Evolutionary conservation across 1,140 invertebrate species (phyloP).

Genomic region (Penaeus indicus): DNA sequence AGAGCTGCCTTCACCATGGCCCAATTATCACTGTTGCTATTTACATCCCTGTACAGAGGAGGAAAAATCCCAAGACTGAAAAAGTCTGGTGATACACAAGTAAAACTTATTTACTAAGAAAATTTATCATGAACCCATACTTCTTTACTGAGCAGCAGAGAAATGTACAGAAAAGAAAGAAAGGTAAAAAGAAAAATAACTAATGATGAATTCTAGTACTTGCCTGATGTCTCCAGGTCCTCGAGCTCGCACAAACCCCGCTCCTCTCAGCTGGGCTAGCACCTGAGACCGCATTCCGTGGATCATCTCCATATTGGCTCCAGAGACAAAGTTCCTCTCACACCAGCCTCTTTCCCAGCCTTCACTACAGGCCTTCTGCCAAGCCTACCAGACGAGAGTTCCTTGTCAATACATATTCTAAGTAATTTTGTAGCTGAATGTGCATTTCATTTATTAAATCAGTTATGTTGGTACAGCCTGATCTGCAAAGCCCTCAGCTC

Average conservation of each 20-base stretch:
- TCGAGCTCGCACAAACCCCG: slow-evolving; percentile 84
- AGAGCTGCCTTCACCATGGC: slow-evolving; percentile 91
- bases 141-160: no score
- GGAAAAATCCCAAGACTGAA: neutral
- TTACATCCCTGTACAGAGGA: slow-evolving; percentile 74
- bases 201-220: neutral
- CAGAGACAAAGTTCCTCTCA: slow-evolving; percentile 83
- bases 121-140: no score
- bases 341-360: slow-evolving; percentile 83
- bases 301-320: slow-evolving; percentile 90
- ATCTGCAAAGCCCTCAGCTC: no score
- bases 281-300: slow-evolving; percentile 82
- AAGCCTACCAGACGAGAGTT: slow-evolving; percentile 70
- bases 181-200: neutral
- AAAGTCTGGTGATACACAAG: slow-evolving; percentile 2
- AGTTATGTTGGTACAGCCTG: no score
- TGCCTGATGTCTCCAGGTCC: slow-evolving; percentile 80
- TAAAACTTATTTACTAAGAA: neutral
- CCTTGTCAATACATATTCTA: neutral
- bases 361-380: slow-evolving; percentile 78
- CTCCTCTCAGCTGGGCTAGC: slow-evolving; percentile 86
- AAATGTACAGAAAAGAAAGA: no score
- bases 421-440: neutral
- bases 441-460: no score
- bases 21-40: slow-evolving; percentile 91